A percentile compares a stretch with the other conserved stretches of the same genome.
phyloP scores from a whole-genome alignment of 2,113 vertebrate species.

The Ptilonorhynchus violaceus region DNA sequence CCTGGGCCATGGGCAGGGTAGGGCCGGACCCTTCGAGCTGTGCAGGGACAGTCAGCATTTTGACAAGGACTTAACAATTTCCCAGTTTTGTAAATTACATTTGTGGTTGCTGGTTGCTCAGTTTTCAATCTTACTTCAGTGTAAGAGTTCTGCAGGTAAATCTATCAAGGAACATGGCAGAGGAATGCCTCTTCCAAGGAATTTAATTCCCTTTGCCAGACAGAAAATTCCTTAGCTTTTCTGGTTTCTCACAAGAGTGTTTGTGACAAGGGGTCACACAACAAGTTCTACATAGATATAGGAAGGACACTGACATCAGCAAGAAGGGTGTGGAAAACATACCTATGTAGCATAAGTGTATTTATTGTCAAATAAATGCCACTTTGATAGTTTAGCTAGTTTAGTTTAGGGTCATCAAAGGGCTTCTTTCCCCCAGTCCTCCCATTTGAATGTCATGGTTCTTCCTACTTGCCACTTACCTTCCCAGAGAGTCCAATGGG shows the following conservation, averaged over 20 bases:
- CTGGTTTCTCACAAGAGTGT: not conserved
- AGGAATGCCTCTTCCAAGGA: not conserved
- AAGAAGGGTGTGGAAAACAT: not conserved
- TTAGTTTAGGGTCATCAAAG: not conserved
- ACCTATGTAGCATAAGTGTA: not conserved
- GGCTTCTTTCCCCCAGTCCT: not conserved
- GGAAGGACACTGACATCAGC: not conserved
- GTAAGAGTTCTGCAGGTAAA: not conserved
- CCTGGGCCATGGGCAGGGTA: not conserved
- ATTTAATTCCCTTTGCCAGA: not conserved
- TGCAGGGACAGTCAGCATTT: not conserved
- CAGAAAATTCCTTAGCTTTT: not conserved
- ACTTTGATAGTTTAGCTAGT: not conserved
- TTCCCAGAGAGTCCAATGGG: not conserved
- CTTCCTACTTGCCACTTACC: not conserved
- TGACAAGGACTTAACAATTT: not conserved
- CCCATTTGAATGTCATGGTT: not conserved
- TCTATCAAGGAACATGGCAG: not conserved
- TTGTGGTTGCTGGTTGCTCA: not conserved
- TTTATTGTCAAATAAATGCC: not conserved
- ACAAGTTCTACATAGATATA: not conserved
- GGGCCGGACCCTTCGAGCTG: rapidly evolving
- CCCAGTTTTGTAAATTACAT: not conserved
- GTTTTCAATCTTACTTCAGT: not conserved
- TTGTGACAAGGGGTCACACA: not conserved